These are phyloP conservation scores for Nemoura dubitans DNA, from an alignment of 2,888 invertebrate genomes.

Conservation along the genomic window DNA sequence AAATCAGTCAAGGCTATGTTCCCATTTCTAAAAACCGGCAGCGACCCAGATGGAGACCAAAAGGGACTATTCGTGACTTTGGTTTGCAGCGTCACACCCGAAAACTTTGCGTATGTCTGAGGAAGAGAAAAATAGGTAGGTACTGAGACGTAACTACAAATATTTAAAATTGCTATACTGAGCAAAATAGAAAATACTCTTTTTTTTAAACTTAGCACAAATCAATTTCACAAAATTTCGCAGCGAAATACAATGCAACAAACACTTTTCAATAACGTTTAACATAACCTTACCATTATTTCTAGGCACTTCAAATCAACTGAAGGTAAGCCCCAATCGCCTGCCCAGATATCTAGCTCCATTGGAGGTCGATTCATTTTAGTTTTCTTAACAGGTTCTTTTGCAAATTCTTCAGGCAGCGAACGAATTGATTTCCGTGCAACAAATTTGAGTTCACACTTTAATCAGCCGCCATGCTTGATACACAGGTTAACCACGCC, in stretches of 20 bases:
- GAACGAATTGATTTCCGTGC: background rate
- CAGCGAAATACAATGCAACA: no score
- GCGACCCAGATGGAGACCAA: conserved; percentile 74
- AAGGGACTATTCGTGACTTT: conserved; percentile 76
- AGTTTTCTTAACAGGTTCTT: background rate
- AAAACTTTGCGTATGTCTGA: conserved; percentile 76
- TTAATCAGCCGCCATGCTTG: background rate
- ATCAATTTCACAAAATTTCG: no score
- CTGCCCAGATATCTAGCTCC: conserved; percentile 81
- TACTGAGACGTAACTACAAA: no score
- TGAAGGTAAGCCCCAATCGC: conserved; percentile 88
- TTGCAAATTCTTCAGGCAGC: background rate
- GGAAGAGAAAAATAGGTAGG: background rate
- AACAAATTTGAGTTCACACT: background rate
- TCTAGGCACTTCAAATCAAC: conserved; percentile 85
- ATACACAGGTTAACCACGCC: background rate
- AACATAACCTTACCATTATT: conserved; percentile 71
- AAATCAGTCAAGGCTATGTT: conserved; percentile 70
- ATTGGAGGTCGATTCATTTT: conserved; percentile 51
- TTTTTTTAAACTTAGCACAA: no score
- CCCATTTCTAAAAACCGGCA: conserved; percentile 74
- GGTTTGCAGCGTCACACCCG: conserved; percentile 76
- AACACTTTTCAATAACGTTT: no score
- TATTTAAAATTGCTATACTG: no score
- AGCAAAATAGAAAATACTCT: no score